Percentiles rank a stretch among this genome's conserved stretches.
Evolutionary conservation across 2,797 vertebrate genomes (phyloP).

Genomic region (Cyclopterus lumpus): DNA sequence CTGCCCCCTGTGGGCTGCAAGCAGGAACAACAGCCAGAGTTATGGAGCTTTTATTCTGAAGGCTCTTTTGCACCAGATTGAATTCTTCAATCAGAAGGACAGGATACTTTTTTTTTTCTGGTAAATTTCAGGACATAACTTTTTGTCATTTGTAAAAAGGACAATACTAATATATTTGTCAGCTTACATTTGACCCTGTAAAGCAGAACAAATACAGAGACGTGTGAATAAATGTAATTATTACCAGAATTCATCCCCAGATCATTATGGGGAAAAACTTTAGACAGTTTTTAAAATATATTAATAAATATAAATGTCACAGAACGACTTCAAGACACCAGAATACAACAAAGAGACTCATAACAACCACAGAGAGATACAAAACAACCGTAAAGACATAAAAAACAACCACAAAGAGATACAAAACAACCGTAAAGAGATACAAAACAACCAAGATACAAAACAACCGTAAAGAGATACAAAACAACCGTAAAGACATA

Average conservation of each 20-base stretch:
- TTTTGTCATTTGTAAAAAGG: not conserved
- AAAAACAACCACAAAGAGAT: too few relatives aligned
- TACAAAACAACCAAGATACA: too few relatives aligned
- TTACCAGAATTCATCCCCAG: not conserved
- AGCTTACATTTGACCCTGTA: not conserved
- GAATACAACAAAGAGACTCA: not conserved
- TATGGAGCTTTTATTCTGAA: not conserved
- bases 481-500: too few relatives aligned
- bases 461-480: too few relatives aligned
- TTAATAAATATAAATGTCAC: not conserved
- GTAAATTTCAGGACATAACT: not conserved
- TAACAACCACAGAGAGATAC: too few relatives aligned
- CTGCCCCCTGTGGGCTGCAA: conserved; percentile 52
- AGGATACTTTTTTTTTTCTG: not conserved
- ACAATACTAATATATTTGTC: not conserved
- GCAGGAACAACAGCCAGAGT: conserved; percentile 15
- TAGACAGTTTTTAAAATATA: not conserved
- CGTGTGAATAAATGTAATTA: not conserved
- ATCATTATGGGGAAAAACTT: not conserved
- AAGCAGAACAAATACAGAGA: not conserved
- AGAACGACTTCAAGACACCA: not conserved
- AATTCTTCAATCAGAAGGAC: not conserved
- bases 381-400: too few relatives aligned
- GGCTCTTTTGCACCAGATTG: not conserved
- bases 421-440: too few relatives aligned